Percentiles rank a stretch among this genome's conserved stretches.
Evolutionary conservation across 2,888 invertebrate genomes (phyloP).

Genomic region (Incurvaria masculella): DNA sequence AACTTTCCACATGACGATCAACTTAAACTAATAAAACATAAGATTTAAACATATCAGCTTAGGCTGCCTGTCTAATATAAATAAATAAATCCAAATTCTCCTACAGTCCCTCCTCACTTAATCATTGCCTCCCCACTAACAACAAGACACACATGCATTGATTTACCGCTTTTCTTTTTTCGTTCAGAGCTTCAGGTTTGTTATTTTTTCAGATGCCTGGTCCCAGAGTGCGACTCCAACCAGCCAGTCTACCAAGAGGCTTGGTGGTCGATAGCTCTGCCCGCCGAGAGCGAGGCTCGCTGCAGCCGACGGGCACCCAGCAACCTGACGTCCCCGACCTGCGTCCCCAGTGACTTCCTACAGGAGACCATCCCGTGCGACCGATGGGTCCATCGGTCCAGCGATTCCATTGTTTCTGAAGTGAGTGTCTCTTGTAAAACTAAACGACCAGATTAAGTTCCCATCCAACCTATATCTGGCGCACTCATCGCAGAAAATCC

Average conservation of each 20-base stretch:
- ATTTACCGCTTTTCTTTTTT: neutral
- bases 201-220: slow-evolving; percentile 33
- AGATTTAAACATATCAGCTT: too few relatives aligned
- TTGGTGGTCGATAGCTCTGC: slow-evolving; percentile 38
- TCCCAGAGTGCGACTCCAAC: slow-evolving; percentile 40
- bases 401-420: slow-evolving; percentile 37
- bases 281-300: slow-evolving; percentile 24
- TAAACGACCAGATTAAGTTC: too few relatives aligned
- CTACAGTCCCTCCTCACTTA: too few relatives aligned
- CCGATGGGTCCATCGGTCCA: slow-evolving; percentile 34
- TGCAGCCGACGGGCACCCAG: slow-evolving; percentile 28
- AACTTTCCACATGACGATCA: too few relatives aligned
- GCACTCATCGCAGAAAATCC: neutral
- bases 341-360: slow-evolving; percentile 28
- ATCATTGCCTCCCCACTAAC: neutral
- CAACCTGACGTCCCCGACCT: slow-evolving; percentile 17
- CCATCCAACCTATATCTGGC: too few relatives aligned
- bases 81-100: too few relatives aligned
- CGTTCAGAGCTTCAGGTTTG: neutral
- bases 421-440: too few relatives aligned
- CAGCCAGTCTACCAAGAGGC: slow-evolving; percentile 26
- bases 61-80: too few relatives aligned
- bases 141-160: neutral
- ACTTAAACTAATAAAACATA: too few relatives aligned
- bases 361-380: slow-evolving; percentile 28